Evolutionary conservation across 2,797 vertebrate genomes (phyloP).

Genomic region (Thaleichthys pacificus): DNA sequence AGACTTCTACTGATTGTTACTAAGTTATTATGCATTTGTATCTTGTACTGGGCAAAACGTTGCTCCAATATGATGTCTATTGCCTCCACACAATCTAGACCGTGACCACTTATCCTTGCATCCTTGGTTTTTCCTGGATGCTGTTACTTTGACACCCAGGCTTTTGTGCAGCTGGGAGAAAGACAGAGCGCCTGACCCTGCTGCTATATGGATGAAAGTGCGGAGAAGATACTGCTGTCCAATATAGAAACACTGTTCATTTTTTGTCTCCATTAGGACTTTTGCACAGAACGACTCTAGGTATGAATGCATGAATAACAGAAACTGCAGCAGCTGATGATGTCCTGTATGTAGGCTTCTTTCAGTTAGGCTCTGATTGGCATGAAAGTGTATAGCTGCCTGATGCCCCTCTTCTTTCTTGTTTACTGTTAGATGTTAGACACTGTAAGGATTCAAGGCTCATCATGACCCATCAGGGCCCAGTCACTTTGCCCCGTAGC

Average conservation of each 20-base stretch:
- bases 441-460: slow-evolving; percentile 4
- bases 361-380: slow-evolving; percentile 41
- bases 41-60: slow-evolving; percentile 45
- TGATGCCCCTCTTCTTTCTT: slow-evolving; percentile 13
- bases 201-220: slow-evolving; percentile 11
- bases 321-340: slow-evolving; percentile 41
- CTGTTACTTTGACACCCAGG: background rate
- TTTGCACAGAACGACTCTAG: slow-evolving; percentile 43
- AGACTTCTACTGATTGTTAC: slow-evolving; percentile 59
- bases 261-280: slow-evolving; percentile 39
- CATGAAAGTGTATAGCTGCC: slow-evolving; percentile 49
- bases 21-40: slow-evolving; percentile 60
- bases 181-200: slow-evolving; percentile 14
- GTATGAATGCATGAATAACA: slow-evolving; percentile 63
- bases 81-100: slow-evolving; percentile 46
- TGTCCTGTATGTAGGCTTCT: slow-evolving; percentile 38
- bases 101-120: background rate
- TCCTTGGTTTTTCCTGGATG: background rate
- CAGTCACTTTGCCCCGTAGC: background rate
- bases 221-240: slow-evolving; percentile 1
- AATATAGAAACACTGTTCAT: slow-evolving; percentile 32
- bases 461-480: slow-evolving; percentile 13
- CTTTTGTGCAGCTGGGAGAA: background rate
- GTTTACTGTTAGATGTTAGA: slow-evolving; percentile 1
- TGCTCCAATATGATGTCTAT: slow-evolving; percentile 42